These are phyloP conservation scores for Atta cephalotes DNA, from an alignment of 1,140 invertebrate species.

Conservation along the genomic window DNA sequence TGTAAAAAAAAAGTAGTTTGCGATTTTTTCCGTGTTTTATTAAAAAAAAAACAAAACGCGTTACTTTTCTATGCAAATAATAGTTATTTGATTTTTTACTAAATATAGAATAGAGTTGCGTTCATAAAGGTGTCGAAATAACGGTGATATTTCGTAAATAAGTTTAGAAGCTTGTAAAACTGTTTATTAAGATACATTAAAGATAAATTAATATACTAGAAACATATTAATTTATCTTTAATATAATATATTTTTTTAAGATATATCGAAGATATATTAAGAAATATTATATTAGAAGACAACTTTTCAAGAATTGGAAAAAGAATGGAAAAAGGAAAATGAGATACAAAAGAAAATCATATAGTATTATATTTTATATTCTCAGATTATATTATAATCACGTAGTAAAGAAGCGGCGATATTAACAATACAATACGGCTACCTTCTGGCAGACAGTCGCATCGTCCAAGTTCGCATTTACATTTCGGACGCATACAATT, in stretches of 20 bases:
- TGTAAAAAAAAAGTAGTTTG: background rate
- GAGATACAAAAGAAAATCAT: background rate
- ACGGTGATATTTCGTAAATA: background rate
- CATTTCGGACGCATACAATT: constrained; percentile 28
- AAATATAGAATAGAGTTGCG: background rate
- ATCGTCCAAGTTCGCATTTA: constrained; percentile 52
- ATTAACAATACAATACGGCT: constrained; percentile 44
- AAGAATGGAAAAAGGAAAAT: background rate
- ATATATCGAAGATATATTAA: background rate
- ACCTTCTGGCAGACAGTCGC: constrained; percentile 31
- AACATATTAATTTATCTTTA: too few relatives aligned
- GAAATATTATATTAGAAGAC: background rate
- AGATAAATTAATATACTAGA: too few relatives aligned
- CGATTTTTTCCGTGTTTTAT: background rate
- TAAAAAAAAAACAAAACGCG: background rate
- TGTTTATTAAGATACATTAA: background rate
- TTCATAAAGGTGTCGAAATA: too few relatives aligned
- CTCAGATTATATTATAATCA: constrained; percentile 50
- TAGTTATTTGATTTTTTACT: background rate
- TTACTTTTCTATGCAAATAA: background rate
- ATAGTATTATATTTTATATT: constrained; percentile 44
- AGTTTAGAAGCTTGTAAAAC: background rate
- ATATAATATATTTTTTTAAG: background rate
- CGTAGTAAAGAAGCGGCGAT: constrained; percentile 44
- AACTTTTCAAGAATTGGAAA: background rate